Base-by-base conservation (phyloP, 2,888 invertebrate genomes). In the Aromia moschata region DNA sequence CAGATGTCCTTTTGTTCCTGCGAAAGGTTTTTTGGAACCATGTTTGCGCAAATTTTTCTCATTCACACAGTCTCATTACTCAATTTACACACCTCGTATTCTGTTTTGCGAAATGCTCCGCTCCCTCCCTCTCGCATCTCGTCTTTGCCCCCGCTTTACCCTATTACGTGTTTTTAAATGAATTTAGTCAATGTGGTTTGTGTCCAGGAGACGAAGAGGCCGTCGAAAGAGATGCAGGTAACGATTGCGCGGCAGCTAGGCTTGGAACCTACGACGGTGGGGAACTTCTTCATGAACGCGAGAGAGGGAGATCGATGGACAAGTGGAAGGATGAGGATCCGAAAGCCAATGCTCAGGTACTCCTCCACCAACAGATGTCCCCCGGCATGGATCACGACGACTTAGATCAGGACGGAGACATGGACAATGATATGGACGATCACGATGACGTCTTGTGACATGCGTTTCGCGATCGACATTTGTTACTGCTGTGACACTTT, bases 251-350 rank as follows among this genome's bases (percentile, higher is more conserved):
- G 98, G 70, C 98, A 98, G 80, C 84, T 98, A 74, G 97, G 98
- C 64, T 85, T 98, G 69, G 97, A 98, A 80, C 96, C 98, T 52
- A 96, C 96, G 53, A 98, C 98, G 9, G 98, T 98, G 58, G 98
- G 98, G 46, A 99, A 99, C 82, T 99, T 99, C 87, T 99, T 99
- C 85, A 99, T 99, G 99, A 99, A 99, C 82, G 99, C 99, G n/a
- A 87, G 99, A n/a, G n/a, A 71, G 89, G 99, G 67, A 88, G 99
- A 68, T 94, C 94, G 1, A 94, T 94, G 93, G 98, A 98, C 83
- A 98, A 98, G 78, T 98, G 98, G 97, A 93, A 94, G 80, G 97
- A 97, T 77, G 96, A 96, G 75, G 94, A 91, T 71, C 90, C 89
- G 51, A 88, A 89, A 69, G 79, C 83, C 64, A 79, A 82, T 45